These are phyloP conservation scores for Phenganax stokvisi DNA, from an alignment of 92 coral and sea anemone species.

Conservation along the genomic window DNA sequence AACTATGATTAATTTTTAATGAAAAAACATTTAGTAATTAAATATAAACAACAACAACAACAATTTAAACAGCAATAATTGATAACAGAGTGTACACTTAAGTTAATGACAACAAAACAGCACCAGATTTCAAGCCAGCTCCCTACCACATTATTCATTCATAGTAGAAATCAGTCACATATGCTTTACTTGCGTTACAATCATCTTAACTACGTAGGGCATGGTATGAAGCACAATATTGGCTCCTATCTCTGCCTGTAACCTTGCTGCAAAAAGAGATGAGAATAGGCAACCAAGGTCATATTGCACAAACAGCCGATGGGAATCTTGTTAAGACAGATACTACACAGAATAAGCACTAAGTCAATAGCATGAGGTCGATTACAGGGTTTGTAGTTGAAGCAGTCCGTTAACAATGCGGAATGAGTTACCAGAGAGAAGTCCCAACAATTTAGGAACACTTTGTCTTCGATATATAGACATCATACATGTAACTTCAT, in stretches of 20 bases:
- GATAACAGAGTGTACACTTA: background rate
- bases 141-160: background rate
- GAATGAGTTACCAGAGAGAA: constrained; percentile 38
- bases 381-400: constrained; percentile 39
- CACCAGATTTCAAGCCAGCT: background rate
- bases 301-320: background rate
- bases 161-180: background rate
- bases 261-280: background rate
- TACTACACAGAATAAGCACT: constrained; percentile 35
- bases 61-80: no score
- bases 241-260: background rate
- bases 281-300: background rate
- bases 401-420: constrained; percentile 44
- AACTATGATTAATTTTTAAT: no score
- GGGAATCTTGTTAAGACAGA: background rate
- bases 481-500: background rate
- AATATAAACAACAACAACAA: no score
- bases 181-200: background rate
- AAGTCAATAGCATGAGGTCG: constrained; percentile 50
- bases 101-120: background rate
- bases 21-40: no score
- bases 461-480: background rate
- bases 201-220: no score
- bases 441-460: constrained; percentile 25
- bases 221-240: background rate